phyloP scores from a whole-genome alignment of 2,888 invertebrate genomes.

The Drosophila nigricruria region DNA sequence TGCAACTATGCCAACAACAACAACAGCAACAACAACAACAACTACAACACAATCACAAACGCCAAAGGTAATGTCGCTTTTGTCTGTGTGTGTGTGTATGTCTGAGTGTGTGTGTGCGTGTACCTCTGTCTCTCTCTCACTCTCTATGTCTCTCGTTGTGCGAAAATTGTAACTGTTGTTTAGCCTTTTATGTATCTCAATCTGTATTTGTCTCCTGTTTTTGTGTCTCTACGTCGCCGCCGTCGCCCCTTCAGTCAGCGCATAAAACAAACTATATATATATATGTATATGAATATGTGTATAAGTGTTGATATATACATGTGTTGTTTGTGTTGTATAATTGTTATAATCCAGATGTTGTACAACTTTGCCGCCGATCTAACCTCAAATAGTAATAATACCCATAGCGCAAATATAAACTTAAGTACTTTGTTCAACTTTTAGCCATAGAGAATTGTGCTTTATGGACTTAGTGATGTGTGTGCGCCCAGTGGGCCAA shows the following conservation, averaged over 20 bases:
- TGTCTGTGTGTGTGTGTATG: slow-evolving; percentile 35
- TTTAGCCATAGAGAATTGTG: slow-evolving; percentile 3
- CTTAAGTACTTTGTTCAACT: slow-evolving; percentile 8
- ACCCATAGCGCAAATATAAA: slow-evolving; percentile 7
- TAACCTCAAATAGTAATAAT: slow-evolving; percentile 33
- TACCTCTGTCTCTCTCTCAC: slow-evolving; percentile 14
- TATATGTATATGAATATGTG: slow-evolving; percentile 16
- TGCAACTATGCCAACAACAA: slow-evolving; percentile 63
- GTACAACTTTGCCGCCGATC: slow-evolving; percentile 29
- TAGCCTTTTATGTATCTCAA: slow-evolving; percentile 33
- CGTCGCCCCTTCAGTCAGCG: slow-evolving; percentile 14
- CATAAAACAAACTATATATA: slow-evolving; percentile 13
- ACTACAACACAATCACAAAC: slow-evolving; percentile 74
- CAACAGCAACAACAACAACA: slow-evolving; percentile 54
- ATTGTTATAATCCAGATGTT: slow-evolving; percentile 42
- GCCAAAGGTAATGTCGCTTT: slow-evolving; percentile 78
- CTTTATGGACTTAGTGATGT: not conserved
- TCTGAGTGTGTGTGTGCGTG: slow-evolving; percentile 6
- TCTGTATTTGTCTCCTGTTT: slow-evolving; percentile 27
- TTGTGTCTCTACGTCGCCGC: not conserved
- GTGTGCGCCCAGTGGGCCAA: not conserved
- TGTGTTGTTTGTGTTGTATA: slow-evolving; percentile 53
- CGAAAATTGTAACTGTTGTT: slow-evolving; percentile 64
- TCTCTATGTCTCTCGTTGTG: slow-evolving; percentile 40
- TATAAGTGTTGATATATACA: slow-evolving; percentile 7